phyloP scores from a whole-genome alignment of 64 coral and sea anemone species.

The Astreopora myriophthalma region DNA sequence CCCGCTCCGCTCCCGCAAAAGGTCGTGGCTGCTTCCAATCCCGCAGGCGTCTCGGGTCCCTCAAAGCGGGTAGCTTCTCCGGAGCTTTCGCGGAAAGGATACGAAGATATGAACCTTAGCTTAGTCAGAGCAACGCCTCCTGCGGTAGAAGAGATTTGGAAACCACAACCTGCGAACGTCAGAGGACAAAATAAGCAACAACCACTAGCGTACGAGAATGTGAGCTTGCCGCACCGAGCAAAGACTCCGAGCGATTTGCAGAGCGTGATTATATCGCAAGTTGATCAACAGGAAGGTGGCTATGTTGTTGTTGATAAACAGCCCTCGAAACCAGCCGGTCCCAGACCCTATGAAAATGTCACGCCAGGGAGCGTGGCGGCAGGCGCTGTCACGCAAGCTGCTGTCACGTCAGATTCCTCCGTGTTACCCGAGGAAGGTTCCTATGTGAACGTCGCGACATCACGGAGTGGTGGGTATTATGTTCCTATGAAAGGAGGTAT shows the following conservation, averaged over 20 bases:
- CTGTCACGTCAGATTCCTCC: neutral
- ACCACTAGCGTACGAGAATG: slow-evolving; percentile 49
- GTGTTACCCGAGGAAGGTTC: neutral
- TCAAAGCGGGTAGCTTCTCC: neutral
- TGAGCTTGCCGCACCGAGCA: slow-evolving; percentile 18
- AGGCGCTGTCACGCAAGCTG: neutral
- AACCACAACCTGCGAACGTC: neutral
- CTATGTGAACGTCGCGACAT: neutral
- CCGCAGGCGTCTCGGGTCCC: neutral
- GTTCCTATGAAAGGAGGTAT: slow-evolving; percentile 7
- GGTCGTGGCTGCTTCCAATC: neutral
- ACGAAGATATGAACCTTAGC: slow-evolving; percentile 50
- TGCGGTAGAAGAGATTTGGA: neutral
- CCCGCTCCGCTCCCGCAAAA: neutral
- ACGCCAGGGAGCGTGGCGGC: neutral
- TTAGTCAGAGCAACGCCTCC: neutral
- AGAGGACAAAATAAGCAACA: slow-evolving; percentile 17
- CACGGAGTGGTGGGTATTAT: neutral
- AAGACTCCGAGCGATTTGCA: neutral
- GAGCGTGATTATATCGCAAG: slow-evolving; percentile 49
- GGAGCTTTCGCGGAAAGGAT: slow-evolving; percentile 28
- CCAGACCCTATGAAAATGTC: slow-evolving; percentile 65
- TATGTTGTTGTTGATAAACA: slow-evolving; percentile 42
- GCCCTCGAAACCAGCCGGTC: slow-evolving; percentile 4
- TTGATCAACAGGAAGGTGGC: slow-evolving; percentile 35